Conservation (phyloP, 2,113 vertebrate genomes). For the Stomatorhinus ivindoensis region DNA sequence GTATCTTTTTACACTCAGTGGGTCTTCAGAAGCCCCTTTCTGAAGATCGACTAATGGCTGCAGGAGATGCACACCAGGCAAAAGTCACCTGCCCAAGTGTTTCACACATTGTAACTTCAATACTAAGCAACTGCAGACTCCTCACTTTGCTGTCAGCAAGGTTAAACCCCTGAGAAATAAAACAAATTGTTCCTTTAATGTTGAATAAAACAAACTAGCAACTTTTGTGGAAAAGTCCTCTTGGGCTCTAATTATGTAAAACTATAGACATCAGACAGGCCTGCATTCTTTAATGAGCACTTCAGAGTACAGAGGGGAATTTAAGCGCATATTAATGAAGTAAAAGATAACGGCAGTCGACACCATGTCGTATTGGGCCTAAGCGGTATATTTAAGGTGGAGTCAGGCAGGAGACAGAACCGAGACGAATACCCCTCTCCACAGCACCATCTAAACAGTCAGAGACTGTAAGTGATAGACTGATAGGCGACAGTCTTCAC, state of each 20-base stretch:
- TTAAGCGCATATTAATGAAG: conserved; percentile 70
- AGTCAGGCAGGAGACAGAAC: not conserved
- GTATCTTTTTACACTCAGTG: not conserved
- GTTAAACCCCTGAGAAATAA: conserved; percentile 75
- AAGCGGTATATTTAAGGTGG: conserved; percentile 37
- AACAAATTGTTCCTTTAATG: conserved; percentile 71
- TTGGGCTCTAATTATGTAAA: conserved; percentile 73
- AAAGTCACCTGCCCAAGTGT: conserved; percentile 3
- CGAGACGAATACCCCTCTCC: not conserved
- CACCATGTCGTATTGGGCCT: conserved; percentile 49
- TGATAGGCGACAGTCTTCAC: not conserved
- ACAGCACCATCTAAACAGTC: not conserved
- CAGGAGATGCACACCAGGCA: conserved; percentile 12
- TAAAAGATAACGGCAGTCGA: conserved; percentile 58
- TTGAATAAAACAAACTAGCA: conserved; percentile 68
- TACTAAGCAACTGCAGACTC: conserved; percentile 13
- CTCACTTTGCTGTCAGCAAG: conserved; percentile 66
- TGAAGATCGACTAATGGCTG: not conserved
- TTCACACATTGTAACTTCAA: conserved; percentile 1
- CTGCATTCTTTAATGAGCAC: conserved; percentile 68
- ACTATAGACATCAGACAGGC: conserved; percentile 68
- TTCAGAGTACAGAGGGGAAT: conserved; percentile 70
- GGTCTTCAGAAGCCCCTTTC: not conserved
- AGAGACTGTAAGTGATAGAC: not conserved
- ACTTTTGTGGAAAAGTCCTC: conserved; percentile 63